Base-by-base conservation (phyloP, 2,113 vertebrate species). In the Enhydra lutris region DNA sequence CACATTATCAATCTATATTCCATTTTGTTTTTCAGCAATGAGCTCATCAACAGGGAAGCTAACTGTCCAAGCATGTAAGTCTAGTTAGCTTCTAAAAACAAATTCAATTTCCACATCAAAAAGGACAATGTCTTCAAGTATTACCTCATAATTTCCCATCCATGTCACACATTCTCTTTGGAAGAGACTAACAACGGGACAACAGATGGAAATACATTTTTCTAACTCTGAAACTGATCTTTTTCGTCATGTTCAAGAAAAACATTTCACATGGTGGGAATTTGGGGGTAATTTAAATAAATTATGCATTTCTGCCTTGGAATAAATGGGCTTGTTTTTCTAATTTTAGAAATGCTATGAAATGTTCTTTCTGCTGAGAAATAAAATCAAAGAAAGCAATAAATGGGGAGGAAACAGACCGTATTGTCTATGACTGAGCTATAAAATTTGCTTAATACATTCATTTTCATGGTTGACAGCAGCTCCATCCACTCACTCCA, bases 11-110 rank as follows among this genome's bases (percentile, higher is more conserved):
- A 80, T 89, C 59, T 96, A 92, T 95, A 24, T 78, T 96, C n/a
- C 69, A 13, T 97, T 97, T 97, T 97, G 67, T 96, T 85, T 97
- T 97, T 96, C 92, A 97, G 95, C 88, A 94, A 96, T 98, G 95
- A 98, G 79, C n/a, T 96, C 95, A 96, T 95, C 95, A 92, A 45
- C 97, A 96, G 97, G 97, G 50, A 92, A 94, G 45, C 85, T 97
- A 96, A 97, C 76, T 96, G 59, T 96, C 94, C 95, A 95, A 91
- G 83, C 95, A 97, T 96, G 94, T 97, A 97, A 97, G 97, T 98
- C 79, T 78, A 97, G 80, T 93, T 87, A 96, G 86, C 39, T 89
- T 94, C 78, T 55, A 89, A 67, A 95, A 96, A 95, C 36, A 96
- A 95, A 36, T 87, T 93, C 47, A 47, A 36, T 90, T 97, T 93